phyloP scores from a whole-genome alignment of 2,113 vertebrate genomes.

The Fregata magnificens region DNA sequence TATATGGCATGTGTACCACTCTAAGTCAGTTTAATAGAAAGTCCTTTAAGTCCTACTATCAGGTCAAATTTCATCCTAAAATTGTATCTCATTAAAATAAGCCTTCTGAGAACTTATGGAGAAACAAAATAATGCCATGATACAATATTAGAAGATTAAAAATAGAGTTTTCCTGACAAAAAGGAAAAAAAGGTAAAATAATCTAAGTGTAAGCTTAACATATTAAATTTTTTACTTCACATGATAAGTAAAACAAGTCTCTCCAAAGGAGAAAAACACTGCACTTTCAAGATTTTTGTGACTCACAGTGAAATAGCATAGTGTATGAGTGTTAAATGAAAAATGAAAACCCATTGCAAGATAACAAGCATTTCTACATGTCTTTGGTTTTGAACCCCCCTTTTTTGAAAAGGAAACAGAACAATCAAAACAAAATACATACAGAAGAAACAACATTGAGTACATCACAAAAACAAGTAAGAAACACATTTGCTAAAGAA shows the following conservation, averaged over 20 bases:
- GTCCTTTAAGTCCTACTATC: neutral
- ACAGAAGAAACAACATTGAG: constrained; percentile 65
- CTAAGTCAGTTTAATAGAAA: neutral
- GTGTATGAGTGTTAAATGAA: neutral
- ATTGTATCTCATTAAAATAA: neutral
- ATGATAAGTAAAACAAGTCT: neutral
- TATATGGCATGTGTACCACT: neutral
- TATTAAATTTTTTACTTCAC: neutral
- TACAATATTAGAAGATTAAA: neutral
- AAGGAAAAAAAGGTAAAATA: neutral
- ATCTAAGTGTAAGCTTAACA: neutral
- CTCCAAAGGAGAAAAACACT: neutral
- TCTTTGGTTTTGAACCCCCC: constrained; percentile 26
- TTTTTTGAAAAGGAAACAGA: constrained; percentile 33
- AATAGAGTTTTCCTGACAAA: neutral
- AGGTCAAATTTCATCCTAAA: neutral
- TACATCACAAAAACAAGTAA: constrained; percentile 65
- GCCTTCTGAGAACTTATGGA: neutral
- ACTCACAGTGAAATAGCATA: neutral
- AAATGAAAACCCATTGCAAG: neutral
- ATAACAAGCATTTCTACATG: neutral
- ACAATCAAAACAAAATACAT: constrained; percentile 50
- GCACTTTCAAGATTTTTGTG: constrained; percentile 61
- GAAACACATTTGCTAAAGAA: constrained; percentile 61
- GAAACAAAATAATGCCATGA: neutral